Conservation (phyloP, 1,140 invertebrate genomes). For the Caerostris darwini region DNA sequence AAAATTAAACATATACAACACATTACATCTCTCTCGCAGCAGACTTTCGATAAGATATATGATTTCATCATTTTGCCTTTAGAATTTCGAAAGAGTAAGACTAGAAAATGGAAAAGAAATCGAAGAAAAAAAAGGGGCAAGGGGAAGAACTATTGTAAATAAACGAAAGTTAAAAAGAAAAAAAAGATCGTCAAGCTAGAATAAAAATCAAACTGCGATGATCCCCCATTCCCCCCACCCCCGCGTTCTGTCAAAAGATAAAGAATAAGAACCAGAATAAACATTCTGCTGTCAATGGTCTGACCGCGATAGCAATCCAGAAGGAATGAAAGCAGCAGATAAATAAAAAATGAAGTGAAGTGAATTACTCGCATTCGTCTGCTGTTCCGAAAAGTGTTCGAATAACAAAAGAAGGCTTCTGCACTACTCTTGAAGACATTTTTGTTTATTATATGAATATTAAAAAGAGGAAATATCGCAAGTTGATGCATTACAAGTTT, state of each 20-base stretch:
- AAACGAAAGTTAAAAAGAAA: conserved; percentile 44
- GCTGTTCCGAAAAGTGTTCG: conserved; percentile 44
- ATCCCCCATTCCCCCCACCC: no score
- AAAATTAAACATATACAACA: conserved; percentile 61
- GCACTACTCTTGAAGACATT: no score
- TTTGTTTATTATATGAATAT: no score
- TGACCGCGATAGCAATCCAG: conserved; percentile 61
- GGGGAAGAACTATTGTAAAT: neutral
- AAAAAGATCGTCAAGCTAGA: neutral
- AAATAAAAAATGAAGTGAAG: conserved; percentile 61
- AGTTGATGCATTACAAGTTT: neutral
- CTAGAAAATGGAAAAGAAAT: neutral
- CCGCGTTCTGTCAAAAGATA: conserved; percentile 36
- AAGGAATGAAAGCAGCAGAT: conserved; percentile 15
- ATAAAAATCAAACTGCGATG: neutral
- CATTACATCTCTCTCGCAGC: conserved; percentile 29
- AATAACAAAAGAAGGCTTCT: conserved; percentile 7
- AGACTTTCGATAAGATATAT: conserved; percentile 47
- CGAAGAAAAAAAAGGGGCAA: neutral
- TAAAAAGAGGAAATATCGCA: neutral
- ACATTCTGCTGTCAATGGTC: conserved; percentile 55
- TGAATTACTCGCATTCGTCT: conserved; percentile 40
- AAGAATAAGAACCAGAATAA: conserved; percentile 49
- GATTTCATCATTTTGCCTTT: conserved; percentile 35
- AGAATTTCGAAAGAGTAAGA: conserved; percentile 17